Percentiles rank a stretch among this genome's conserved stretches.
phyloP scores from a whole-genome alignment of 1,140 invertebrate genomes.

The Drosophila trapezifrons region DNA sequence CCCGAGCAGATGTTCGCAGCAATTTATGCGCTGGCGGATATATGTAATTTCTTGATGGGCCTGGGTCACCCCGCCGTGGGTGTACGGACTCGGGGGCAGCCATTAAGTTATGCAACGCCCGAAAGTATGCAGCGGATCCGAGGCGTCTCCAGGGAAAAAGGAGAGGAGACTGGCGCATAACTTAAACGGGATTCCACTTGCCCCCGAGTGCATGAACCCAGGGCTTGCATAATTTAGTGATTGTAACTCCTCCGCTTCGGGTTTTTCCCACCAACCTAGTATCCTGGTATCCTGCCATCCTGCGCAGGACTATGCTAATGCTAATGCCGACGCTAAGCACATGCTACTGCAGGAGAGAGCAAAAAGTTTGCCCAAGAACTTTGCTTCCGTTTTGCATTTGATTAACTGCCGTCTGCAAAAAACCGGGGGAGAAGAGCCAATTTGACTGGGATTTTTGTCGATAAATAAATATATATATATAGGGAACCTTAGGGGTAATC shows the following conservation, averaged over 20 bases:
- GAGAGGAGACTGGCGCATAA: constrained; percentile 20
- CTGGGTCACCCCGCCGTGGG: not conserved
- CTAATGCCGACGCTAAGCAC: constrained; percentile 30
- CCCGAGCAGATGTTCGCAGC: constrained; percentile 1
- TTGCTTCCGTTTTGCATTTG: constrained; percentile 34
- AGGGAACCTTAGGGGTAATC: not conserved
- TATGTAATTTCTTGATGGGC: constrained; percentile 28
- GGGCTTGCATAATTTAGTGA: constrained; percentile 43
- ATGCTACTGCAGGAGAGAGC: constrained; percentile 10
- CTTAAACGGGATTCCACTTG: constrained; percentile 42
- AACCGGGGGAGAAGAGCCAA: not conserved
- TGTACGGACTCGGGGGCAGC: not conserved
- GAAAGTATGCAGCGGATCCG: constrained; percentile 42
- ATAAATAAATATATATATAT: not conserved
- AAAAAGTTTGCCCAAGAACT: constrained; percentile 27
- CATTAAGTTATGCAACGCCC: constrained; percentile 50
- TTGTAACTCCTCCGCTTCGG: constrained; percentile 3
- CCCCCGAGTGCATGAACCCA: constrained; percentile 42
- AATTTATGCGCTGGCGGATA: constrained; percentile 37
- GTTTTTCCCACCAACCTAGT: no score
- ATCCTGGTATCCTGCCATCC: not conserved
- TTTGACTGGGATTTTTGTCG: constrained; percentile 8
- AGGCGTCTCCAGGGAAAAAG: not conserved
- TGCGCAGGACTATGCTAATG: constrained; percentile 35
- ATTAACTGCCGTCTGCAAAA: constrained; percentile 21